Evolutionary conservation across 2,113 vertebrate genomes (phyloP).

Genomic region (Anguilla rostrata): DNA sequence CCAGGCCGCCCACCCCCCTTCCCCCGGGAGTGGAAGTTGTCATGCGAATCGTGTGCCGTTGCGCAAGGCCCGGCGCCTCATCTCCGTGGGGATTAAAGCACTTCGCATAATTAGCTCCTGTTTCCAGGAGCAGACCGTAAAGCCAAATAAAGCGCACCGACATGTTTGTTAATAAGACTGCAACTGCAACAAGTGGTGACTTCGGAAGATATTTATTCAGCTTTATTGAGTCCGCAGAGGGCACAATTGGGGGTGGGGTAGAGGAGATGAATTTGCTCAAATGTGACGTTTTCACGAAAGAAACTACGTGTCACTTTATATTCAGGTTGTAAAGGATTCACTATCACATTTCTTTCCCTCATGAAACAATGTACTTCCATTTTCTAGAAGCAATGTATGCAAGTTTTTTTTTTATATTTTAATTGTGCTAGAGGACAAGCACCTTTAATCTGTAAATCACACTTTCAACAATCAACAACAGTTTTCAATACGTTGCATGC

Average conservation of each 20-base stretch:
- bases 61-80: background rate
- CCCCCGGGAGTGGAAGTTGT: background rate
- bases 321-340: no score
- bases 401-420: no score
- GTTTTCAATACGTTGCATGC: background rate
- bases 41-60: background rate
- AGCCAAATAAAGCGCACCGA: background rate
- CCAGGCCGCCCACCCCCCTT: no score
- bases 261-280: background rate
- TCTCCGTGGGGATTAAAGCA: background rate
- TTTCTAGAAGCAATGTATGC: no score
- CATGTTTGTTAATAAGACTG: background rate
- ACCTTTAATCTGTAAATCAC: no score
- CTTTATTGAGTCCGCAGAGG: background rate
- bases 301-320: no score
- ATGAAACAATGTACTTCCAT: no score
- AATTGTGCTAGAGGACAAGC: background rate
- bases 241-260: no score
- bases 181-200: background rate
- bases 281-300: background rate
- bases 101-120: background rate
- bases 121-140: background rate
- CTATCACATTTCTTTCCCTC: no score
- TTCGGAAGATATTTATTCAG: background rate
- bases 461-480: background rate